These are phyloP conservation scores for Mellivora capensis DNA, from an alignment of 2,113 vertebrate genomes.

Conservation along the genomic window DNA sequence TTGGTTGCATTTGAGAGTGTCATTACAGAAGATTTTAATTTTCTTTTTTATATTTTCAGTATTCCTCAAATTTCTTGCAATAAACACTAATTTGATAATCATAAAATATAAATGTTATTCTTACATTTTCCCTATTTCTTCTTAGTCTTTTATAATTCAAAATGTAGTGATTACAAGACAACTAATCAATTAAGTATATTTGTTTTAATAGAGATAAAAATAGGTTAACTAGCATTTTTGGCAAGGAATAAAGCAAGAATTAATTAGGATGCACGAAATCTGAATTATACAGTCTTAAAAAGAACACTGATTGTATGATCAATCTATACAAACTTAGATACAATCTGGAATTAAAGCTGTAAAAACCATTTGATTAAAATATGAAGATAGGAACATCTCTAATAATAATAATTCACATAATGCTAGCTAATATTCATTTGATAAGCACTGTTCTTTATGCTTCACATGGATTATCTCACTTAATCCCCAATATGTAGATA, in stretches of 20 bases:
- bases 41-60: neutral
- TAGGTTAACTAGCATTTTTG: neutral
- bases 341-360: neutral
- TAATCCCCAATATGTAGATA: neutral
- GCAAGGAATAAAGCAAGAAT: conserved; percentile 1
- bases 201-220: conserved; percentile 30
- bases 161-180: neutral
- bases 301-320: neutral
- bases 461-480: neutral
- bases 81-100: neutral
- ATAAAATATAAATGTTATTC: neutral
- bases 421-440: neutral
- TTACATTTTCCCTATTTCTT: neutral
- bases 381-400: neutral
- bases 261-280: neutral
- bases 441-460: neutral
- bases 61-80: neutral
- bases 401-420: neutral
- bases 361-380: conserved; percentile 8
- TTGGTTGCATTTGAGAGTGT: neutral
- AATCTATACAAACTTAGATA: conserved; percentile 6
- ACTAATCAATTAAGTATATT: conserved; percentile 33
- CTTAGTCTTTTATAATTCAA: conserved; percentile 10
- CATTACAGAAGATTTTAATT: neutral
- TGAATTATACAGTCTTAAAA: conserved; percentile 17